A percentile compares a stretch with the other conserved stretches of the same genome.
phyloP scores from a whole-genome alignment of 2,113 vertebrate genomes.

The Pardalotus punctatus region DNA sequence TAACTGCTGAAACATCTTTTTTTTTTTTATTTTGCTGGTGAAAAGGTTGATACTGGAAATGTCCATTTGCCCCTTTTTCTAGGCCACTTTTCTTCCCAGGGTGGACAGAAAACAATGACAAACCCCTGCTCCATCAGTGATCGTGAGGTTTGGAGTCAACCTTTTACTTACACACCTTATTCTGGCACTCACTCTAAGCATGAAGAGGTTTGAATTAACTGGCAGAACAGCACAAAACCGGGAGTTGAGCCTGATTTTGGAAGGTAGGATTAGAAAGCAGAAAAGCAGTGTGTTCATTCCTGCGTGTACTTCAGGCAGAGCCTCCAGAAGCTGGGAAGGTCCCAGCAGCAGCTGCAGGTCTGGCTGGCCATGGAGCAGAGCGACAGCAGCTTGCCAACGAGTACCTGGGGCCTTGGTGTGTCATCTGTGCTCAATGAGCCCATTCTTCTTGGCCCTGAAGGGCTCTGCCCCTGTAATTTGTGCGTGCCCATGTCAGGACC shows the following conservation, averaged over 20 bases:
- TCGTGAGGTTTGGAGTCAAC: neutral
- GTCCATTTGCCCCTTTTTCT: neutral
- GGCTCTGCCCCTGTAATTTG: neutral
- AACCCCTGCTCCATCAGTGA: neutral
- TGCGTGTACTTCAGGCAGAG: neutral
- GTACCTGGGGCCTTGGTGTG: neutral
- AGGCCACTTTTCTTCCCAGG: neutral
- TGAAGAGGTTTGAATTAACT: neutral
- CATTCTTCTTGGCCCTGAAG: neutral
- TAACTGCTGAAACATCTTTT: neutral
- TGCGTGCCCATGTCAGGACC: accelerated
- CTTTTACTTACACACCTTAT: neutral
- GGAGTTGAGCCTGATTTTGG: neutral
- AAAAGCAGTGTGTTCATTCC: neutral
- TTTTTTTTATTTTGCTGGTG: too few species aligned
- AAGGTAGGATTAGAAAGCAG: neutral
- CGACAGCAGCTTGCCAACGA: neutral
- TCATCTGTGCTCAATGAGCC: neutral
- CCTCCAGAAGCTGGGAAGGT: neutral
- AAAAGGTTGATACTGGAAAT: neutral
- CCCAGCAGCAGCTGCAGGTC: constrained; percentile 15
- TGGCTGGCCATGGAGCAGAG: neutral
- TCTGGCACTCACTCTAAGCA: accelerated
- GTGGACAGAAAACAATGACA: neutral
- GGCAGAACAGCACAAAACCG: neutral